These are phyloP conservation scores for Phalanger gymnotis DNA, from an alignment of 2,797 vertebrate species.

Conservation along the genomic window DNA sequence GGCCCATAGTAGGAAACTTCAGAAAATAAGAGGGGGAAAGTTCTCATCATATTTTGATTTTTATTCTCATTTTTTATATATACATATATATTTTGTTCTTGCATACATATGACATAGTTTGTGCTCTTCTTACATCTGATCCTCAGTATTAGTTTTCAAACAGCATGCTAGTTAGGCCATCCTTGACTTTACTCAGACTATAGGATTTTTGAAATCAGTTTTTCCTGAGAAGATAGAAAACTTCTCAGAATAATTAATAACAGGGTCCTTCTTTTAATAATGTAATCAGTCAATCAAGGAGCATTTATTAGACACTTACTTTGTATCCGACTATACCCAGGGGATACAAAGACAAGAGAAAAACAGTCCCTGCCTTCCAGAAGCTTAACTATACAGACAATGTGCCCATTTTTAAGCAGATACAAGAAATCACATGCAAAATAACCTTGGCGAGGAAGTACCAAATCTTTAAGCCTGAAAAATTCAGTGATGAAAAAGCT, in stretches of 20 bases:
- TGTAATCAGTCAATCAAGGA: neutral
- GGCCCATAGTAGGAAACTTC: neutral
- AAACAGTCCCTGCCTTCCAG: neutral
- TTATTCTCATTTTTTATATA: neutral
- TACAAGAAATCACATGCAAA: neutral
- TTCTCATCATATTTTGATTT: neutral
- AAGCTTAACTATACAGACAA: neutral
- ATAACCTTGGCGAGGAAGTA: neutral
- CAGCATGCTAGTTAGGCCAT: neutral
- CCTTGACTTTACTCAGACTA: neutral
- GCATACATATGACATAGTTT: neutral
- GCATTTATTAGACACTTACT: neutral
- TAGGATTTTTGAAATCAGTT: neutral
- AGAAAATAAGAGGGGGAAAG: neutral
- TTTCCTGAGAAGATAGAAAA: slow-evolving; percentile 1
- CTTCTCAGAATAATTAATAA: neutral
- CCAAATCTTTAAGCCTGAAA: neutral
- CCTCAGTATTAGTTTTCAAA: neutral
- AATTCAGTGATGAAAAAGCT: neutral
- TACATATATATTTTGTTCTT: neutral
- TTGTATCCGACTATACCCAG: neutral
- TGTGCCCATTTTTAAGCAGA: neutral
- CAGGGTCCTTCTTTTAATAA: neutral
- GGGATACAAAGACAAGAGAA: neutral
- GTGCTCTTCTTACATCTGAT: neutral